Conservation (phyloP, 2,888 invertebrate species). For the Xestia xanthographa region DNA sequence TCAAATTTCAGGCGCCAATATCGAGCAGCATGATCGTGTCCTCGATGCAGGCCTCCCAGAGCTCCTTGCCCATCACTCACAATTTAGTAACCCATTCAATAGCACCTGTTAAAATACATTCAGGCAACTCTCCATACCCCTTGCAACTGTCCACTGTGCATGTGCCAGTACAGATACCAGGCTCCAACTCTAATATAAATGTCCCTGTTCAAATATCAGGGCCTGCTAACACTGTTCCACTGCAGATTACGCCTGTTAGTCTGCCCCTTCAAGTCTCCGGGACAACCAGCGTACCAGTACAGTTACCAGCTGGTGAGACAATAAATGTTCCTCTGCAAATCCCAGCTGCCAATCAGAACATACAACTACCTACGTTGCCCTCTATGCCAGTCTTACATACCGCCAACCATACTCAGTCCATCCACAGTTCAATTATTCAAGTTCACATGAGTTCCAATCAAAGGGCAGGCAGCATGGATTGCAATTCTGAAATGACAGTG, state of each 20-base stretch:
- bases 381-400: conserved; percentile 85
- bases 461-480: conserved; percentile 80
- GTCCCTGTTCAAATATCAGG: conserved; percentile 87
- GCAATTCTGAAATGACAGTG: conserved; percentile 80
- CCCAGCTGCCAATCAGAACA: conserved; percentile 81
- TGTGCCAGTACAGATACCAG: conserved; percentile 88
- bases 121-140: conserved; percentile 83
- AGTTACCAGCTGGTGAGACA: conserved; percentile 85
- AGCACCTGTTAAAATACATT: conserved; percentile 87
- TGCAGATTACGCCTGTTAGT: conserved; percentile 86
- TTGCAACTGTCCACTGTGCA: conserved; percentile 87
- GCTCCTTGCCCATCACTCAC: conserved; percentile 86
- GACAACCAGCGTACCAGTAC: conserved; percentile 85
- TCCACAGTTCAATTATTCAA: conserved; percentile 87
- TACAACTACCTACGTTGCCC: conserved; percentile 82
- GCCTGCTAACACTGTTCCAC: conserved; percentile 80
- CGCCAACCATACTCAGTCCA: conserved; percentile 75
- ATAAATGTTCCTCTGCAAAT: conserved; percentile 87
- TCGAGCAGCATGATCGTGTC: conserved; percentile 89
- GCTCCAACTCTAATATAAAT: conserved; percentile 86
- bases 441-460: conserved; percentile 87
- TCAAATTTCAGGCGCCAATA: conserved; percentile 86
- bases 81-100: conserved; percentile 86
- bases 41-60: conserved; percentile 87
- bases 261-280: conserved; percentile 86